Conservation (phyloP, 2,113 vertebrate species). For the Tor tambroides region DNA sequence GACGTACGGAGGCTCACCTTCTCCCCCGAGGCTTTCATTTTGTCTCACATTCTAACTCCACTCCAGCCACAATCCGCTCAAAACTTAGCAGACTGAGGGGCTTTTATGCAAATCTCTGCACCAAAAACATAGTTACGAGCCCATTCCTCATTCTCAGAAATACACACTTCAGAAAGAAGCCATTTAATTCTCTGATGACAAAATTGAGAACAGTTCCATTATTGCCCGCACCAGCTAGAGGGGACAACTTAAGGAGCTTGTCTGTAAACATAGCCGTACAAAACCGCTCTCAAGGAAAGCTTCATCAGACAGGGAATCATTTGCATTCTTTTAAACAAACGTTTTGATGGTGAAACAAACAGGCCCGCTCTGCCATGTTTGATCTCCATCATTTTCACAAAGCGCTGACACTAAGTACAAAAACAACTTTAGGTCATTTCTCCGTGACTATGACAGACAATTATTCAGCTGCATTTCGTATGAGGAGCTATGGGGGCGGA, state of each 20-base stretch:
- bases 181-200: constrained; percentile 73
- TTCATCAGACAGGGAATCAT: constrained; percentile 36
- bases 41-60: constrained; percentile 74
- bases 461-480: constrained; percentile 19
- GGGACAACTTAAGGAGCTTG: constrained; percentile 67
- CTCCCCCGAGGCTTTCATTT: constrained; percentile 75
- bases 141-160: constrained; percentile 68
- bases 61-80: constrained; percentile 75
- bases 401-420: constrained; percentile 32
- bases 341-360: constrained; percentile 28
- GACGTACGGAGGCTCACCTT: constrained; percentile 76
- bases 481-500: constrained; percentile 30
- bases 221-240: constrained; percentile 66
- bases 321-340: constrained; percentile 40
- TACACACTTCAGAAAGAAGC: constrained; percentile 77
- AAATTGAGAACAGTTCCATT: constrained; percentile 68
- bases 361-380: constrained; percentile 39
- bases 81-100: constrained; percentile 74
- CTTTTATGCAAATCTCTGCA: constrained; percentile 81
- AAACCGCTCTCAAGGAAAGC: constrained; percentile 48
- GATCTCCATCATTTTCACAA: constrained; percentile 34
- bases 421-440: constrained; percentile 41
- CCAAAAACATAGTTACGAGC: constrained; percentile 71
- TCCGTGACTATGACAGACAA: constrained; percentile 33
- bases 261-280: constrained; percentile 70